phyloP scores from a whole-genome alignment of 2,888 invertebrate genomes.

The Ditylenchus weischeri region DNA sequence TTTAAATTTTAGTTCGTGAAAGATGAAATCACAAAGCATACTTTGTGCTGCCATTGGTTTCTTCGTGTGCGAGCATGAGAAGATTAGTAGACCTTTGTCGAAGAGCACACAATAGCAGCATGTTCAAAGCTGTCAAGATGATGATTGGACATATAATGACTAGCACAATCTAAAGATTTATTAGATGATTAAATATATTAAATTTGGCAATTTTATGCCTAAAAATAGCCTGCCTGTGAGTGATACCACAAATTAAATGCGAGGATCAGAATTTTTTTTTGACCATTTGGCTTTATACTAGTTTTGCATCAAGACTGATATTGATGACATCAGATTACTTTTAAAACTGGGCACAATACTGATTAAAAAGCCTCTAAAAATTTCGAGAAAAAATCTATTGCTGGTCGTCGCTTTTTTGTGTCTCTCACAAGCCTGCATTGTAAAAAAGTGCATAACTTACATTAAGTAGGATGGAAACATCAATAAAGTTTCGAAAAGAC shows the following conservation, averaged over 20 bases:
- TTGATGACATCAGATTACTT: too few relatives aligned
- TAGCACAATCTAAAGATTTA: slow-evolving; percentile 31
- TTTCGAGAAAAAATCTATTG: too few relatives aligned
- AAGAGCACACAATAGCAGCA: slow-evolving; percentile 48
- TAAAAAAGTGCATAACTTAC: background rate
- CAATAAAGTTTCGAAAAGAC: slow-evolving; percentile 38
- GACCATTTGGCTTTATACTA: too few relatives aligned
- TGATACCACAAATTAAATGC: too few relatives aligned
- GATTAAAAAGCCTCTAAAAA: too few relatives aligned
- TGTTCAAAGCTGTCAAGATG: slow-evolving; percentile 50
- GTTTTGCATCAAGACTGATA: too few relatives aligned
- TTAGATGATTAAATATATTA: slow-evolving; percentile 30
- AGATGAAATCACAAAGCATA: background rate
- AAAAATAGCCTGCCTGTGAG: background rate
- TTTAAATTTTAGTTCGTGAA: too few relatives aligned
- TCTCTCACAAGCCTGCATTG: too few relatives aligned
- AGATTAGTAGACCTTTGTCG: slow-evolving; percentile 40
- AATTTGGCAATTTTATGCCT: background rate
- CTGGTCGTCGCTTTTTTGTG: too few relatives aligned
- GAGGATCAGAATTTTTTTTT: too few relatives aligned
- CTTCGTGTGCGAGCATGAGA: slow-evolving; percentile 27
- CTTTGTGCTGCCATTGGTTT: slow-evolving; percentile 10
- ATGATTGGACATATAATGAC: slow-evolving; percentile 55
- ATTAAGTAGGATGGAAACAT: slow-evolving; percentile 36
- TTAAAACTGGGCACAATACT: too few relatives aligned